phyloP scores from a whole-genome alignment of 2,888 invertebrate genomes.

The Melitaea athalia region DNA sequence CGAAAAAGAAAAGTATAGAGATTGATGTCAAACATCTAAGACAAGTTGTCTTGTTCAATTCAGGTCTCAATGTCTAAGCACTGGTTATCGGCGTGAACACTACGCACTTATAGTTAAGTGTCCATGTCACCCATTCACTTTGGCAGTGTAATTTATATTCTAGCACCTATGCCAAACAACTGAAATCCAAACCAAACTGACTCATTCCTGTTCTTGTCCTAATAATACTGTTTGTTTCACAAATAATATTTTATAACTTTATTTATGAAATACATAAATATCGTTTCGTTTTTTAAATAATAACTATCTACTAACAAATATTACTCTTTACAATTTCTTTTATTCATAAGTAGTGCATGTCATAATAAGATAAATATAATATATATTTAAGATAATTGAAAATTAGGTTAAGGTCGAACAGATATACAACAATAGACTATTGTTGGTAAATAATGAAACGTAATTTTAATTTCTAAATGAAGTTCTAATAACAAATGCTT shows the following conservation, averaged over 20 bases:
- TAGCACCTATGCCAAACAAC: conserved; percentile 44
- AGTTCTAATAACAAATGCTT: conserved; percentile 19
- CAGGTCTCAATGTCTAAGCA: conserved; percentile 19
- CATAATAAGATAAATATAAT: conserved; percentile 7
- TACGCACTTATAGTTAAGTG: conserved; percentile 18
- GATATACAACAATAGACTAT: conserved; percentile 10
- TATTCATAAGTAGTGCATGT: conserved; percentile 19
- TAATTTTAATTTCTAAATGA: conserved; percentile 16
- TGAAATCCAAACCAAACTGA: conserved; percentile 26
- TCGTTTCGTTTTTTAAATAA: conserved; percentile 5
- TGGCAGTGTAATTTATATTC: conserved; percentile 46
- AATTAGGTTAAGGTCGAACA: conserved; percentile 4
- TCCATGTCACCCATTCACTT: conserved; percentile 41
- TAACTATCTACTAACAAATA: conserved; percentile 14
- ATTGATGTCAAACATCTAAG: neutral
- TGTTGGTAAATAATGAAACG: conserved; percentile 20
- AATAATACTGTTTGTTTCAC: conserved; percentile 44
- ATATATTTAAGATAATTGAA: conserved; percentile 7
- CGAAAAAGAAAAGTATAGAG: neutral
- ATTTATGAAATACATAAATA: conserved; percentile 6
- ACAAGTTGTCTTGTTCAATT: neutral
- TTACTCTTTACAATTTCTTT: conserved; percentile 19
- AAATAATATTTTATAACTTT: conserved; percentile 29
- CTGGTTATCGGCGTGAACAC: conserved; percentile 6
- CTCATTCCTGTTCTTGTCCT: conserved; percentile 29